phyloP scores from a whole-genome alignment of 1,140 invertebrate species.

The Ips nitidus region DNA sequence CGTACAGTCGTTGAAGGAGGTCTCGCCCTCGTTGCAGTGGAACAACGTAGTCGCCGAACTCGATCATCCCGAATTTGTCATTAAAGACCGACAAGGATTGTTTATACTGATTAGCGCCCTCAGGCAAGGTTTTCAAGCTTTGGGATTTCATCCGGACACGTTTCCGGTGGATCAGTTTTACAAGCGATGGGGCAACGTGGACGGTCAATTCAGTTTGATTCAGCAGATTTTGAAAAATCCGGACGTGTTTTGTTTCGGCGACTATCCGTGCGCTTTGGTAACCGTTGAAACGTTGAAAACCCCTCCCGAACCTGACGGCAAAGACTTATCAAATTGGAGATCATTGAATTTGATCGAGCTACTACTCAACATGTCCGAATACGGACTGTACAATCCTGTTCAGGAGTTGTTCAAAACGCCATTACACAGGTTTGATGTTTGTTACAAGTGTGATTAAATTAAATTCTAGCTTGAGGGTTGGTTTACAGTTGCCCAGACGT shows the following conservation, averaged over 20 bases:
- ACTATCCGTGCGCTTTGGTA: slow-evolving; percentile 84
- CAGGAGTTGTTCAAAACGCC: slow-evolving; percentile 93
- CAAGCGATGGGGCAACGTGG: slow-evolving; percentile 87
- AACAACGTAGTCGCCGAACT: slow-evolving; percentile 88
- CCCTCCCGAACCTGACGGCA: slow-evolving; percentile 88
- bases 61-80: slow-evolving; percentile 86
- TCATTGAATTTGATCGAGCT: slow-evolving; percentile 89
- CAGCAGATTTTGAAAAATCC: slow-evolving; percentile 84
- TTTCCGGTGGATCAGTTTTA: slow-evolving; percentile 34
- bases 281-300: slow-evolving; percentile 88
- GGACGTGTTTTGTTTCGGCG: slow-evolving; percentile 93
- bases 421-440: slow-evolving; percentile 57
- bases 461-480: neutral
- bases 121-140: slow-evolving; percentile 73
- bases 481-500: slow-evolving; percentile 85
- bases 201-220: slow-evolving; percentile 89
- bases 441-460: neutral
- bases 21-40: slow-evolving; percentile 85
- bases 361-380: slow-evolving; percentile 82
- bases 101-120: slow-evolving; percentile 79
- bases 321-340: slow-evolving; percentile 89
- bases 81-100: slow-evolving; percentile 84
- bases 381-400: slow-evolving; percentile 77
- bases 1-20: slow-evolving; percentile 85
- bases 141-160: slow-evolving; percentile 61